These are phyloP conservation scores for Sarcophaga peregrina DNA, from an alignment of 1,140 invertebrate species.

Conservation along the genomic window DNA sequence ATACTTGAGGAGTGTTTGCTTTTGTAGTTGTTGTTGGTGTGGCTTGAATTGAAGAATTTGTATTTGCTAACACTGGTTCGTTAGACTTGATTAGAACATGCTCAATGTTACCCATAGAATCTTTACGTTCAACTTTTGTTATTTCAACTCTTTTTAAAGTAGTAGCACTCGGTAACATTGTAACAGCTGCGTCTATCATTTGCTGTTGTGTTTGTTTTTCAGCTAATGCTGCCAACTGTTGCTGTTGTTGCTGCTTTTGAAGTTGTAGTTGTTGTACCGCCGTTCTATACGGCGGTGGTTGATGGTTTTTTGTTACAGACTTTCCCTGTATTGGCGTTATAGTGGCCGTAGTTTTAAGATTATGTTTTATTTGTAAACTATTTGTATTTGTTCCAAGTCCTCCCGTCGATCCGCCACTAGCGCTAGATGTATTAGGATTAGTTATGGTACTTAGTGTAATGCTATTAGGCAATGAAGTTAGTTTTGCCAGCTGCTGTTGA, in stretches of 20 bases:
- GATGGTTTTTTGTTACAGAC: slow-evolving; percentile 65
- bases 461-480: slow-evolving; percentile 54
- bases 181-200: slow-evolving; percentile 62
- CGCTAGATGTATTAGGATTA: slow-evolving; percentile 42
- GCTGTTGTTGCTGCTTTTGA: slow-evolving; percentile 62
- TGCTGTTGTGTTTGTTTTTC: slow-evolving; percentile 58
- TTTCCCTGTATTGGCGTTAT: slow-evolving; percentile 60
- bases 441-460: slow-evolving; percentile 59
- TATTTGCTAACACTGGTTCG: not conserved
- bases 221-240: slow-evolving; percentile 39
- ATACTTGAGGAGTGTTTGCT: slow-evolving; percentile 32
- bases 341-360: slow-evolving; percentile 60
- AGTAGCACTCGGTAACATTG: slow-evolving; percentile 63
- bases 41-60: slow-evolving; percentile 34
- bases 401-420: slow-evolving; percentile 9
- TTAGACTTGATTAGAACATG: slow-evolving; percentile 26
- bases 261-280: slow-evolving; percentile 63
- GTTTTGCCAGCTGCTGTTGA: slow-evolving; percentile 39
- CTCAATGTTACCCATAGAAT: slow-evolving; percentile 13
- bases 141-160: slow-evolving; percentile 62
- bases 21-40: slow-evolving; percentile 36
- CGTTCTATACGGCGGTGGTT: slow-evolving; percentile 64
- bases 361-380: slow-evolving; percentile 54
- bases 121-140: slow-evolving; percentile 37
- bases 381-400: slow-evolving; percentile 33